A percentile compares a stretch with the other conserved stretches of the same genome.
These are phyloP conservation scores for Sula dactylatra DNA, from an alignment of 2,113 vertebrate genomes.

Conservation along the genomic window DNA sequence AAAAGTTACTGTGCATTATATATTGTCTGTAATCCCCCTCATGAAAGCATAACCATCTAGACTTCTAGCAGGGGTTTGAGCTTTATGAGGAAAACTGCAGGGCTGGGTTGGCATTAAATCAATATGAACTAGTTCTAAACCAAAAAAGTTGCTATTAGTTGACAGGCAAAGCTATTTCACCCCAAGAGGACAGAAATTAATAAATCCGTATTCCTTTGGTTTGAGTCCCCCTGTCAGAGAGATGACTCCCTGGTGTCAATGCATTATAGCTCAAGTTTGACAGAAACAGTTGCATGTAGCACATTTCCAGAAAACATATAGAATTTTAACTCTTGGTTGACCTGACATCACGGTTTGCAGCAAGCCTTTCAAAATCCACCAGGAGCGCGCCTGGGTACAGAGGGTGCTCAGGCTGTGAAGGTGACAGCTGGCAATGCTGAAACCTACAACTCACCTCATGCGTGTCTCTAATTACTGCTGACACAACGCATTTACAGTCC, in stretches of 20 bases:
- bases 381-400: neutral
- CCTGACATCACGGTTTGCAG: accelerated
- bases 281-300: neutral
- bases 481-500: accelerated
- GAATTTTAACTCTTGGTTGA: neutral
- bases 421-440: neutral
- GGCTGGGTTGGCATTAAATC: neutral
- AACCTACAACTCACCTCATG: neutral
- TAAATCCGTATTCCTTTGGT: neutral
- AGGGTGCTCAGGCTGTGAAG: neutral
- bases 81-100: neutral
- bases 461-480: neutral
- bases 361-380: neutral
- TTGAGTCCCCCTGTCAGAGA: neutral
- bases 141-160: neutral
- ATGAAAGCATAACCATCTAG: neutral
- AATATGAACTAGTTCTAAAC: neutral
- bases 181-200: neutral
- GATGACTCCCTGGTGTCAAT: neutral
- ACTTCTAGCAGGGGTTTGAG: neutral
- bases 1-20: neutral
- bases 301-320: neutral
- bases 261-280: neutral
- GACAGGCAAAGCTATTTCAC: neutral
- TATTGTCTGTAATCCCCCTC: neutral